Percentiles rank a stretch among this genome's conserved stretches.
phyloP scores from a whole-genome alignment of 2,113 vertebrate genomes.

The Semnornis frantzii region DNA sequence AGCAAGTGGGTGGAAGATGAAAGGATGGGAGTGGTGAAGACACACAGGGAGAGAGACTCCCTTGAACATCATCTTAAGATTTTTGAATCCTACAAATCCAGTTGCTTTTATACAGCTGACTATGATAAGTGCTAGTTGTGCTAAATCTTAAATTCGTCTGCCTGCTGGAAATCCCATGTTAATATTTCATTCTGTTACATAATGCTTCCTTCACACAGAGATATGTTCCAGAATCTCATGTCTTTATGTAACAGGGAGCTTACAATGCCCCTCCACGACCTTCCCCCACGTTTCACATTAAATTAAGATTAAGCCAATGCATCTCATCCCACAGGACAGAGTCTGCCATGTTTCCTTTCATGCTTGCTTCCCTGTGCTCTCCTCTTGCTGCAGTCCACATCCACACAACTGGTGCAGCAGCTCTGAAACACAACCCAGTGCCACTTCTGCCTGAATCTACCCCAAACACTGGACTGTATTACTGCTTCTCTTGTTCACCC shows the following conservation, averaged over 20 bases:
- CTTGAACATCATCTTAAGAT: background rate
- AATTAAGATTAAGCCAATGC: background rate
- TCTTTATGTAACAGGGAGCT: constrained; percentile 3
- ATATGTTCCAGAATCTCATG: background rate
- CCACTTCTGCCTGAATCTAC: background rate
- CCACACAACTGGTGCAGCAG: background rate
- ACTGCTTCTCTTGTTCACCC: background rate
- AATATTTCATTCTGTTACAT: constrained; percentile 48
- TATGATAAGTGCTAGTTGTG: background rate
- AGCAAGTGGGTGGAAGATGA: background rate
- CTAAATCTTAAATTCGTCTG: background rate
- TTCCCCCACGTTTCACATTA: constrained; percentile 6
- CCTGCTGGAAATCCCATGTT: background rate
- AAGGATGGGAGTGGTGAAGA: background rate
- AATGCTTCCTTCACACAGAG: background rate
- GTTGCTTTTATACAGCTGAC: background rate
- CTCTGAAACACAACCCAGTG: background rate
- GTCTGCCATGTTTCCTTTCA: background rate
- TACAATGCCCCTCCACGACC: background rate
- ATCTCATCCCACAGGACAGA: background rate
- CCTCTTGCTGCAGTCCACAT: background rate
- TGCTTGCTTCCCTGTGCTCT: background rate
- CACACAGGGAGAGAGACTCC: background rate
- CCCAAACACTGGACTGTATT: background rate
- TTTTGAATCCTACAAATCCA: background rate